Percentiles rank a stretch among this genome's conserved stretches.
Evolutionary conservation across 2,113 vertebrate genomes (phyloP).

Genomic region (Pavo muticus): DNA sequence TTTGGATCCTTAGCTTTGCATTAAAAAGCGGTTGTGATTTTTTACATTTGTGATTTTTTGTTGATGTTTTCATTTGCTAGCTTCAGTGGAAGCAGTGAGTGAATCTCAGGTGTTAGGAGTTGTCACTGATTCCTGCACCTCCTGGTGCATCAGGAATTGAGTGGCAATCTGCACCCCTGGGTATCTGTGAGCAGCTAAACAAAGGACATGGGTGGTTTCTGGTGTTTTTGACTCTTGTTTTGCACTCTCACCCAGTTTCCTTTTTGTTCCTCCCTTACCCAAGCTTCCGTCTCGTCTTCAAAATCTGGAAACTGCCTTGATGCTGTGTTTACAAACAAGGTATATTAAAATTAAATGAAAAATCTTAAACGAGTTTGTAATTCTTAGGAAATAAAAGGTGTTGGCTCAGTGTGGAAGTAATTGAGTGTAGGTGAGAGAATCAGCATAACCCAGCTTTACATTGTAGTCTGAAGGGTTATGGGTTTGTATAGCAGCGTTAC

Average conservation of each 20-base stretch:
- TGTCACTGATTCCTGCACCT: not conserved
- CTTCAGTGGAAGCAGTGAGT: not conserved
- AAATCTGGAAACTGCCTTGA: not conserved
- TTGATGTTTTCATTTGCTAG: not conserved
- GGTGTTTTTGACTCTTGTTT: not conserved
- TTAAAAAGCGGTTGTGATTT: not conserved
- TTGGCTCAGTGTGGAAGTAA: not conserved
- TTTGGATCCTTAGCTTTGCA: not conserved
- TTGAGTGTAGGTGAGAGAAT: not conserved
- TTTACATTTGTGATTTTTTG: too few relatives aligned
- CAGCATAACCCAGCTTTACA: not conserved
- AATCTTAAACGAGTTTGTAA: not conserved
- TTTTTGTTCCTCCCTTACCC: not conserved
- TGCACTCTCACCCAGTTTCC: not conserved
- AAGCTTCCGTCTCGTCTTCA: not conserved
- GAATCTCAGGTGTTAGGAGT: not conserved
- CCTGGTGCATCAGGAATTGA: not conserved
- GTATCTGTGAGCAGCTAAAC: not conserved
- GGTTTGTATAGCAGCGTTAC: not conserved
- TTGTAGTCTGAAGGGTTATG: not conserved
- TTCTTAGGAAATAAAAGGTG: not conserved
- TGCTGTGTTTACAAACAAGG: not conserved
- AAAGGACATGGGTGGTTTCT: not conserved
- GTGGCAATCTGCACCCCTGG: not conserved
- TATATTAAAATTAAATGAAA: not conserved